phyloP scores from a whole-genome alignment of 2,888 invertebrate species.

The Erpobdella octoculata region DNA sequence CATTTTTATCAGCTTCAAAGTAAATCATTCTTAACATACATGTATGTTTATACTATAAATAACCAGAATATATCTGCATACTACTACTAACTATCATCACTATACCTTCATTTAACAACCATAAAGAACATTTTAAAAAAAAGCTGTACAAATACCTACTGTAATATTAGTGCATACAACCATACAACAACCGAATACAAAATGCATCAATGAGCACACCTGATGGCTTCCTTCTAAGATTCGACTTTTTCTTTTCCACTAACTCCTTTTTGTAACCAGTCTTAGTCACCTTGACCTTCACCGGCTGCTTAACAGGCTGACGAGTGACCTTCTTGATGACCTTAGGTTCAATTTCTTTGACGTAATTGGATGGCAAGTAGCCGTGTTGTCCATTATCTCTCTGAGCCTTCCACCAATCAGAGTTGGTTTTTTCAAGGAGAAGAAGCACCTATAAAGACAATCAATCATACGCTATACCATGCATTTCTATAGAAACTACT shows the following conservation, averaged over 20 bases:
- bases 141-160: too few species aligned
- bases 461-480: background rate
- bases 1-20: too few species aligned
- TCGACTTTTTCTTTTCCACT: slow-evolving; percentile 48
- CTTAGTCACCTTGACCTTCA: slow-evolving; percentile 78
- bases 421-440: slow-evolving; percentile 84
- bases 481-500: background rate
- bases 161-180: too few species aligned
- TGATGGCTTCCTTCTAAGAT: slow-evolving; percentile 48
- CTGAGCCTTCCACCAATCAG: slow-evolving; percentile 98
- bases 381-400: slow-evolving; percentile 85
- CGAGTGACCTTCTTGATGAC: slow-evolving; percentile 57
- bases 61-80: too few species aligned
- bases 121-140: too few species aligned
- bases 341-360: slow-evolving; percentile 80
- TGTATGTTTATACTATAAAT: too few species aligned
- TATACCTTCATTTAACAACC: too few species aligned
- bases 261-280: slow-evolving; percentile 51
- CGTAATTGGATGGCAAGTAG: slow-evolving; percentile 94
- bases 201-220: too few species aligned
- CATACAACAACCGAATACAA: too few species aligned
- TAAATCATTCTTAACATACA: too few species aligned
- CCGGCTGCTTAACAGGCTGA: slow-evolving; percentile 73
- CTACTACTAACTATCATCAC: too few species aligned
- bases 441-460: slow-evolving; percentile 63